Percentiles rank a stretch among this genome's conserved stretches.
Conservation (phyloP, 2,113 vertebrate genomes). For the Sceloporus tristichus region DNA sequence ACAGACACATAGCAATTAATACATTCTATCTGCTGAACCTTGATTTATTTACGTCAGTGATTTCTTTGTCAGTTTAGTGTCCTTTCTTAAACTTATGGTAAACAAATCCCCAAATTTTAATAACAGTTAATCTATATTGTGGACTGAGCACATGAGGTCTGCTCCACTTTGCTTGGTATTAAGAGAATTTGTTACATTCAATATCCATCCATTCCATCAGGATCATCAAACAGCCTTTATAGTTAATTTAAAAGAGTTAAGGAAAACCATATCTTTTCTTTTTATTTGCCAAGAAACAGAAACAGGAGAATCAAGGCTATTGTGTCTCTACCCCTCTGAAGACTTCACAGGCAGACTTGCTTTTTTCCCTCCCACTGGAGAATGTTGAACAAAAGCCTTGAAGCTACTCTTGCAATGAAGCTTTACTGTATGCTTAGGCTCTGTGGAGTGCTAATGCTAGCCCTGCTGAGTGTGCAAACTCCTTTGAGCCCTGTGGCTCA, state of each 20-base stretch:
- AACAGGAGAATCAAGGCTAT: neutral
- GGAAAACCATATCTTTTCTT: neutral
- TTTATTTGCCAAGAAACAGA: neutral
- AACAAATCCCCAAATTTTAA: neutral
- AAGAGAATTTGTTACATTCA: neutral
- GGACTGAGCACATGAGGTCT: neutral
- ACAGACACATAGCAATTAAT: neutral
- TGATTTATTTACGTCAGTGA: neutral
- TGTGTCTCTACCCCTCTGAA: slow-evolving; percentile 12
- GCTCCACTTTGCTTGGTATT: neutral
- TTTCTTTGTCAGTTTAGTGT: neutral
- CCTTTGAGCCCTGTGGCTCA: slow-evolving; percentile 26
- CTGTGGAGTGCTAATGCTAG: slow-evolving; percentile 23
- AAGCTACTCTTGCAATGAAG: slow-evolving; percentile 13
- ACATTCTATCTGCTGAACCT: neutral
- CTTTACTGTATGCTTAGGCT: slow-evolving; percentile 34
- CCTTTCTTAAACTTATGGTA: neutral
- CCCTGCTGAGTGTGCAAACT: slow-evolving; percentile 54
- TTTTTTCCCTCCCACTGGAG: neutral
- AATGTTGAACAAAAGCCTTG: fast-evolving
- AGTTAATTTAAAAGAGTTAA: neutral
- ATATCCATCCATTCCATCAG: neutral
- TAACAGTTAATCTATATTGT: neutral
- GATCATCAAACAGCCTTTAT: fast-evolving
- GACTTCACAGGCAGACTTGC: neutral